phyloP scores from a whole-genome alignment of 2,888 invertebrate species.

The Griposia aprilina region DNA sequence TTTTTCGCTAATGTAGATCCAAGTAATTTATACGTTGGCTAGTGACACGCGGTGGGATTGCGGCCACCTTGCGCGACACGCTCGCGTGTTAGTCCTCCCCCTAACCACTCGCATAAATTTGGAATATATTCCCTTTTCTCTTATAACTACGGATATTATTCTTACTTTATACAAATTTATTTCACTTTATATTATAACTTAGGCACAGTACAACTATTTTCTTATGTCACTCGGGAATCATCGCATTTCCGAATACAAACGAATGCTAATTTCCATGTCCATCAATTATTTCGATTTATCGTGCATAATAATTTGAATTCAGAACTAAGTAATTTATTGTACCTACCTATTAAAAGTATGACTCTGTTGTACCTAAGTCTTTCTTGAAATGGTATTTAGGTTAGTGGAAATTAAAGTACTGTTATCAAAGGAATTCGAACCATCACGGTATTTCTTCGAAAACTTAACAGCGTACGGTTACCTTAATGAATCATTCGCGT shows the following conservation, averaged over 20 bases:
- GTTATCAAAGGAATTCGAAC: conserved; percentile 36
- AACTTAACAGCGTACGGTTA: conserved; percentile 9
- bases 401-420: conserved; percentile 27
- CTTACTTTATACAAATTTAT: conserved; percentile 2
- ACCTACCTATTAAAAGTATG: conserved; percentile 10
- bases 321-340: too few species aligned
- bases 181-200: background rate
- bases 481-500: conserved; percentile 50
- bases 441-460: conserved; percentile 42
- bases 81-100: conserved; percentile 41
- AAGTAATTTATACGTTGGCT: conserved; percentile 36
- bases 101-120: conserved; percentile 21
- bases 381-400: conserved; percentile 6
- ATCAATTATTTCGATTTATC: too few species aligned
- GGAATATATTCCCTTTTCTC: conserved; percentile 35
- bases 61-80: conserved; percentile 53
- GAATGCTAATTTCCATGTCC: too few species aligned
- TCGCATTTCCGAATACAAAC: too few species aligned
- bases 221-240: too few species aligned
- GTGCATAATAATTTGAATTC: too few species aligned
- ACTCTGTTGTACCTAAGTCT: conserved; percentile 1
- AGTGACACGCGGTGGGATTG: conserved; percentile 48
- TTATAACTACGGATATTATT: conserved; percentile 20
- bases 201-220: too few species aligned
- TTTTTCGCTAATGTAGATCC: conserved; percentile 33